These are phyloP conservation scores for Furcifer pardalis DNA, from an alignment of 2,797 vertebrate species.

Conservation along the genomic window DNA sequence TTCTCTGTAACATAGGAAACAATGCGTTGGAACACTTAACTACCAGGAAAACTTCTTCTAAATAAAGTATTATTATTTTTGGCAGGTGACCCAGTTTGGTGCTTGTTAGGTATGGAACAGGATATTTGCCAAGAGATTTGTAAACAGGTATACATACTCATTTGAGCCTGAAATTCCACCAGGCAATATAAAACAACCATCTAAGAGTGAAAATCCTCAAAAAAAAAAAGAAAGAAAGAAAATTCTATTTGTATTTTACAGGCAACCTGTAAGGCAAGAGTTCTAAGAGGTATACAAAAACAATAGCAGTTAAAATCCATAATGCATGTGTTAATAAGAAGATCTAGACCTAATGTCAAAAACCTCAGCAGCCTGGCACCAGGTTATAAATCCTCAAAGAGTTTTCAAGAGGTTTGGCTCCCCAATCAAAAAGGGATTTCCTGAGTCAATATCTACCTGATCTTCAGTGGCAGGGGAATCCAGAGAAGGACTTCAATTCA, in stretches of 20 bases:
- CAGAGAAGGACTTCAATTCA: neutral
- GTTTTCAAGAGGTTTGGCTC: neutral
- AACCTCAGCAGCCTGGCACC: neutral
- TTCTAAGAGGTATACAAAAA: neutral
- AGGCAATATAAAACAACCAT: neutral
- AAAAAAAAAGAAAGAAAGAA: too few relatives aligned
- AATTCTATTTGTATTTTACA: neutral
- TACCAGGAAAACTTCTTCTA: neutral
- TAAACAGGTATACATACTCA: too few relatives aligned
- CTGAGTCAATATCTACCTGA: neutral
- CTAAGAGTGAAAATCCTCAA: neutral
- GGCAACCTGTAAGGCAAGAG: neutral
- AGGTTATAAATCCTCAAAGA: neutral
- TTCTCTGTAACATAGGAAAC: constrained; percentile 6
- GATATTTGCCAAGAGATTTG: neutral
- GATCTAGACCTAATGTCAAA: neutral
- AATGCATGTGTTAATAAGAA: neutral
- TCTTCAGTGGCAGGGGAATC: neutral
- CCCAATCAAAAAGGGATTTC: neutral
- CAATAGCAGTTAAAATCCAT: neutral
- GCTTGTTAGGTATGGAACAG: neutral
- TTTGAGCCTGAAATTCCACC: neutral
- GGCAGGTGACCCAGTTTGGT: neutral
- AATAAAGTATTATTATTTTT: neutral
- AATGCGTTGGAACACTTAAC: too few relatives aligned